phyloP scores from a whole-genome alignment of 2,888 invertebrate genomes.

The Cepaea hortensis region DNA sequence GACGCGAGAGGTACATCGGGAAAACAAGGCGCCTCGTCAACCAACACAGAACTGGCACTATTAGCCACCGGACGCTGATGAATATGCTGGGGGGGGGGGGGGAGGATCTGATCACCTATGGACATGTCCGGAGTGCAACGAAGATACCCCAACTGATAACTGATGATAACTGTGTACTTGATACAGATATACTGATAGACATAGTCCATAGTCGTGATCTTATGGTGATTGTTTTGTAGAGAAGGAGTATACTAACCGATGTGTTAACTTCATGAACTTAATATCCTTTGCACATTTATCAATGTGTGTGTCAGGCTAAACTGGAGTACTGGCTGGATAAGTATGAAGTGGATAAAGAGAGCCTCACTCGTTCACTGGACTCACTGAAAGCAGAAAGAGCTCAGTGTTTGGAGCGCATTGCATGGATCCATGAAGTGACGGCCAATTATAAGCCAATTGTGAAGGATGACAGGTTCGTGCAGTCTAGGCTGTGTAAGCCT shows the following conservation, averaged over 20 bases:
- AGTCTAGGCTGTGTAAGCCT: not conserved
- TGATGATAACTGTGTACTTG: not conserved
- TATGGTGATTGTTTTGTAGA: too few species aligned
- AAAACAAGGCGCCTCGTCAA: too few species aligned
- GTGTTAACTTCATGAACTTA: not conserved
- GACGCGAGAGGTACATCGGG: too few species aligned
- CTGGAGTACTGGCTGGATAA: conserved; percentile 35
- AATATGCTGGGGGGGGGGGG: too few species aligned
- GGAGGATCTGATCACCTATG: too few species aligned
- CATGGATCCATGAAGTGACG: conserved; percentile 4
- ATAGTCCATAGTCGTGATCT: not conserved
- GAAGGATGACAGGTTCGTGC: conserved; percentile 17
- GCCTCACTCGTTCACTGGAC: not conserved
- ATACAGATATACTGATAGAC: too few species aligned
- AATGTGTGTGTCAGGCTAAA: not conserved
- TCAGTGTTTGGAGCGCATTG: conserved; percentile 5
- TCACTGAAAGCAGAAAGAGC: conserved; percentile 17
- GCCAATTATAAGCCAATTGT: conserved; percentile 23
- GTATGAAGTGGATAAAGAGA: conserved; percentile 32
- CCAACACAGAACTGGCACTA: too few species aligned
- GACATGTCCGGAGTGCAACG: too few species aligned
- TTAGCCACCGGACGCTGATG: too few species aligned
- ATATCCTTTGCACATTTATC: not conserved
- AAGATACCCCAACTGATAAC: too few species aligned
- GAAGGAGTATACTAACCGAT: too few species aligned